Evolutionary conservation across 2,797 vertebrate genomes (phyloP), one percentile per base, ranked within the genome.

Genomic region (Falco peregrinus): DNA sequence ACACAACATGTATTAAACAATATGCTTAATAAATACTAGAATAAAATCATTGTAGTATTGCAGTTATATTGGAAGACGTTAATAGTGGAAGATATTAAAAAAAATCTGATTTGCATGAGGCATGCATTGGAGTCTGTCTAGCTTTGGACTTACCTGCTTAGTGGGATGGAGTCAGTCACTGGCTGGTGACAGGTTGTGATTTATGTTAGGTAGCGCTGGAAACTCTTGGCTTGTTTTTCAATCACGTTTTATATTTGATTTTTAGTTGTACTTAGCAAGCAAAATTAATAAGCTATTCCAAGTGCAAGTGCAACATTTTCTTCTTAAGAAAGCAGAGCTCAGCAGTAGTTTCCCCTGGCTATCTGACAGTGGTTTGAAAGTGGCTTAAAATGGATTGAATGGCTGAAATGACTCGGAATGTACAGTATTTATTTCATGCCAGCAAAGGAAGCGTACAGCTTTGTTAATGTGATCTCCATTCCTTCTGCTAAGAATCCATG

Each of bases 401-500:
- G 60, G 78, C 51, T 94, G 70, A 95, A 93, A 83, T 80, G 0
- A 61, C 43, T 90, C 11, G 4, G 84, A 95, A 91, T 2, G 43
- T 78, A 57, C 63, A 93, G 77, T 47, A 86, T 84, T 94, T 81
- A 78, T 78, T 86, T 86, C 84, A 84, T 81, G 88, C 65, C 88
- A 84, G 88, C 61, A 78, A 90, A 94, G 73, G 80, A 94, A 90
- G 76, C 11, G 16, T 69, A 75, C 41, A 73, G 70, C 69, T 88
- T 90, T 88, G 77, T 84, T 88, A 90, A 90, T 89, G n/a, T 86
- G 64, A 84, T 94, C 76, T 90, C 80, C 33, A 24, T 86, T 93
- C 74, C 78, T 84, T 84, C 64, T 90, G 73, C 80, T 90, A 61
- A 59, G 76, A 51, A 76, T 65, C 54, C 70, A 54, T 81, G 65